Evolutionary conservation across 2,113 vertebrate genomes (phyloP).

Genomic region (Cryptomyrus ogoouensis): DNA sequence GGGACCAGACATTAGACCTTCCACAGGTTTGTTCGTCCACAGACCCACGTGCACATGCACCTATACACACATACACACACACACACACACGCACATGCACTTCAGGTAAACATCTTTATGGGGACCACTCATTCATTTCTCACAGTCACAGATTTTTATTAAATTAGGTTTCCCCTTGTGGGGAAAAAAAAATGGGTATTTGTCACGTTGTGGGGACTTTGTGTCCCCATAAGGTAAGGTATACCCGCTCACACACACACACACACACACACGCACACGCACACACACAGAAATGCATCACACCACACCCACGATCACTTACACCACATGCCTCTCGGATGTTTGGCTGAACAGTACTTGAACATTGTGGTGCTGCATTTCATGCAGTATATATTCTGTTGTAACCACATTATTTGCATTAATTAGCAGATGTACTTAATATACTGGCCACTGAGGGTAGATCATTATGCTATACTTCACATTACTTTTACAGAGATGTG

Average conservation of each 20-base stretch:
- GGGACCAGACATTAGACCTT: constrained; percentile 81
- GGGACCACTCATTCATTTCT: too few relatives aligned
- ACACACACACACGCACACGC: background rate
- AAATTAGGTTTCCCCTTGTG: too few relatives aligned
- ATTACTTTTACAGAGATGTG: background rate
- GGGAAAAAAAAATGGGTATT: too few relatives aligned
- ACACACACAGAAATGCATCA: background rate
- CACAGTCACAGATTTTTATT: too few relatives aligned
- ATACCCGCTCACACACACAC: too few relatives aligned
- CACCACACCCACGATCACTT: background rate
- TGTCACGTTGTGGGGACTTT: too few relatives aligned
- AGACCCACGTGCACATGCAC: background rate
- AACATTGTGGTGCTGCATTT: background rate
- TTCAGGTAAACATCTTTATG: too few relatives aligned
- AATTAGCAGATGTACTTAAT: background rate
- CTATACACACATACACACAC: background rate
- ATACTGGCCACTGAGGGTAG: background rate
- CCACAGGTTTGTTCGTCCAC: constrained; percentile 63
- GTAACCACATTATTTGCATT: background rate
- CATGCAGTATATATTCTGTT: background rate
- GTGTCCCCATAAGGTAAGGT: too few relatives aligned
- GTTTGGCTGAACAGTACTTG: background rate
- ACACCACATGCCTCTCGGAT: background rate
- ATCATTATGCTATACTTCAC: background rate
- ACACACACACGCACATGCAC: background rate